phyloP scores from a whole-genome alignment of 2,797 vertebrate species.

The Gastrophryne carolinensis region DNA sequence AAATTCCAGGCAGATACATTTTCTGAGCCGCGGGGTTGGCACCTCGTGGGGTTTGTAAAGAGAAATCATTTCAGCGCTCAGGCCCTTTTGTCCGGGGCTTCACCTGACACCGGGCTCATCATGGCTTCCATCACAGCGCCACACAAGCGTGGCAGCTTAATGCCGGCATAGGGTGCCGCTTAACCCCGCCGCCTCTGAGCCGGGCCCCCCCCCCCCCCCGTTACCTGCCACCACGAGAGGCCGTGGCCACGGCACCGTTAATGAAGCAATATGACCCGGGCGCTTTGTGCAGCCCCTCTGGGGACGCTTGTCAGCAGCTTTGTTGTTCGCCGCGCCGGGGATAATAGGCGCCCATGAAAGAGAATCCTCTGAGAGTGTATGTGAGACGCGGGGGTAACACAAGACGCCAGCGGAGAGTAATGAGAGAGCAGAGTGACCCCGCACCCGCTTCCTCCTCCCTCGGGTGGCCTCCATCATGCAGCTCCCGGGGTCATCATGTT shows the following conservation, averaged over 20 bases:
- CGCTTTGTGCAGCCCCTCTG: background rate
- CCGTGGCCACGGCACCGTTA: background rate
- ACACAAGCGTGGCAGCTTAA: slow-evolving; percentile 12
- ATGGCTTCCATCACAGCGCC: slow-evolving; percentile 21
- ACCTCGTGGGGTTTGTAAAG: background rate
- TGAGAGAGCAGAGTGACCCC: background rate
- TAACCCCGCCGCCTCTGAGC: background rate
- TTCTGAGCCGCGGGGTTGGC: background rate
- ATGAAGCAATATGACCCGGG: background rate
- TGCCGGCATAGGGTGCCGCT: background rate
- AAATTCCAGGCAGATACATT: slow-evolving; percentile 1
- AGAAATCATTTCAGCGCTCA: background rate
- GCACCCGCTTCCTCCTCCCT: background rate
- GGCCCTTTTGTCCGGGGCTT: slow-evolving; percentile 22
- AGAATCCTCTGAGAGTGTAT: slow-evolving; percentile 25
- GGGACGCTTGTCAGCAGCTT: slow-evolving; percentile 27
- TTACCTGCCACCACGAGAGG: background rate
- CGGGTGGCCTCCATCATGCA: too few relatives aligned
- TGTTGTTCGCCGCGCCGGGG: background rate
- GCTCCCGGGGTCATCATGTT: too few relatives aligned
- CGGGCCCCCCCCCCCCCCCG: background rate
- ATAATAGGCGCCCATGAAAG: slow-evolving; percentile 32
- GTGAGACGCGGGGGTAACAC: background rate
- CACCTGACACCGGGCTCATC: slow-evolving; percentile 16
- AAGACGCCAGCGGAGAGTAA: background rate